Evolutionary conservation across 2,888 invertebrate species (phyloP).

Genomic region (Halictus quadricinctus): DNA sequence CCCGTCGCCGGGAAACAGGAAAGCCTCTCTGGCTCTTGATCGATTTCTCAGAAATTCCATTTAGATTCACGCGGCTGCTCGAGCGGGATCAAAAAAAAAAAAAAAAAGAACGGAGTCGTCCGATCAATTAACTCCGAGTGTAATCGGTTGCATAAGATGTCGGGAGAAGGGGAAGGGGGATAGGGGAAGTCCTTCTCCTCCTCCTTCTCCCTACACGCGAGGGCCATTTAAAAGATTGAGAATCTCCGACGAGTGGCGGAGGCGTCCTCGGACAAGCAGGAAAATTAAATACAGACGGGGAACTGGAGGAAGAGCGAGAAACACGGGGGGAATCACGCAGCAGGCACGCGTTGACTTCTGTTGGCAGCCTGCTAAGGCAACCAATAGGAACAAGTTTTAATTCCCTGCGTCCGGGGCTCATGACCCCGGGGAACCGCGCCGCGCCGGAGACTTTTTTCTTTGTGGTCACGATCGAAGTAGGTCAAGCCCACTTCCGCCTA

Average conservation of each 20-base stretch:
- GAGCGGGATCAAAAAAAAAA: background rate
- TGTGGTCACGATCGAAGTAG: slow-evolving; percentile 73
- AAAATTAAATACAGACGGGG: slow-evolving; percentile 45
- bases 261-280: slow-evolving; percentile 29
- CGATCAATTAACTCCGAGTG: slow-evolving; percentile 24
- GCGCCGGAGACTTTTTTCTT: slow-evolving; percentile 67
- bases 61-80: slow-evolving; percentile 9
- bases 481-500: slow-evolving; percentile 76
- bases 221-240: slow-evolving; percentile 33
- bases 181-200: background rate
- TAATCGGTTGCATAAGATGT: slow-evolving; percentile 17
- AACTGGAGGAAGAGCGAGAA: slow-evolving; percentile 41
- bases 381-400: slow-evolving; percentile 66
- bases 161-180: background rate
- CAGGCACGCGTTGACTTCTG: slow-evolving; percentile 55
- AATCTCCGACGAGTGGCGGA: slow-evolving; percentile 4
- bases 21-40: background rate
- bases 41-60: slow-evolving; percentile 13
- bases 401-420: slow-evolving; percentile 68
- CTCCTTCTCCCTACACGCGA: background rate
- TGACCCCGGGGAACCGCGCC: slow-evolving; percentile 65
- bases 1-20: background rate
- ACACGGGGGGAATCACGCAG: slow-evolving; percentile 47
- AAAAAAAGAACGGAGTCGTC: background rate
- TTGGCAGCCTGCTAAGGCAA: slow-evolving; percentile 42